A percentile compares a stretch with the other conserved stretches of the same genome.
Evolutionary conservation across 2,797 vertebrate species (phyloP).

Genomic region (Lithobates pipiens): DNA sequence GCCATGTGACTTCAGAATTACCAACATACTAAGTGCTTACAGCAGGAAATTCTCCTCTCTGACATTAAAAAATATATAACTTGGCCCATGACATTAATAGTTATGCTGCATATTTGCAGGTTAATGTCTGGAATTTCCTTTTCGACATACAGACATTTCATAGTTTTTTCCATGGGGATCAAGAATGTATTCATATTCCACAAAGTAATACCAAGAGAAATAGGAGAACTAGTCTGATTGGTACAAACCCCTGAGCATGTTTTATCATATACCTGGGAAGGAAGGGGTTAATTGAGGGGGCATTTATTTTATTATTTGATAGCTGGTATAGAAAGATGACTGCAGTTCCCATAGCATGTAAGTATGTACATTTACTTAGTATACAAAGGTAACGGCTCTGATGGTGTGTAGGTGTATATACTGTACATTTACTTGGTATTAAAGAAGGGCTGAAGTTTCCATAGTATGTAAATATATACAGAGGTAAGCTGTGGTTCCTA

Average conservation of each 20-base stretch:
- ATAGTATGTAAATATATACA: too few species aligned
- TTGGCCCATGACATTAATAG: constrained; percentile 11
- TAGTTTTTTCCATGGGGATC: constrained; percentile 12
- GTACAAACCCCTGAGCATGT: not conserved
- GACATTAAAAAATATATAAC: constrained; percentile 10
- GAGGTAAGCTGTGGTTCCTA: too few species aligned
- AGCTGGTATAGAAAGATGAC: not conserved
- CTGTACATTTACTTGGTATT: too few species aligned
- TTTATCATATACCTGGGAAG: not conserved
- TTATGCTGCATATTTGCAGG: constrained; percentile 12
- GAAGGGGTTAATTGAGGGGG: not conserved
- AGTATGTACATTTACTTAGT: too few species aligned
- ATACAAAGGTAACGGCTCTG: too few species aligned
- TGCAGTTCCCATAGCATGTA: not conserved
- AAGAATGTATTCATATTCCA: not conserved
- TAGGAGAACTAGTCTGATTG: not conserved
- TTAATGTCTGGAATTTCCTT: constrained; percentile 26
- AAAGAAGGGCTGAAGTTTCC: too few species aligned
- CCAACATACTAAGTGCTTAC: not conserved
- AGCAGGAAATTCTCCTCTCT: constrained; percentile 20
- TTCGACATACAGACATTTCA: constrained; percentile 10
- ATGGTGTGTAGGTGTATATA: too few species aligned
- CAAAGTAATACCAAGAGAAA: not conserved
- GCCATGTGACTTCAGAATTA: not conserved
- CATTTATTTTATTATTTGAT: not conserved